Conservation (phyloP, 2,888 invertebrate species). For the Seira musarum region DNA sequence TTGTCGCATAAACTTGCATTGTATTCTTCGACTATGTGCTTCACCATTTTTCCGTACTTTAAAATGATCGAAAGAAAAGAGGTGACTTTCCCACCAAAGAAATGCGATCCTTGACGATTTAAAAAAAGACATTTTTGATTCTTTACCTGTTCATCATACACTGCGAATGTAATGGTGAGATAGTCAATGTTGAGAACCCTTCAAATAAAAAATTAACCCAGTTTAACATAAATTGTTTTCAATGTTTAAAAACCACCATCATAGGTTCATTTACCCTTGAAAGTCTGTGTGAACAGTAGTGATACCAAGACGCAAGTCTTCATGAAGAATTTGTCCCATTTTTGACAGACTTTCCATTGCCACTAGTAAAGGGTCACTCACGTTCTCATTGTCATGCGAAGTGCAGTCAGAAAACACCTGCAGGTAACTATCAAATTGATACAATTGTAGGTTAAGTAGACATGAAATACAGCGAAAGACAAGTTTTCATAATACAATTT, state of each 20-base stretch:
- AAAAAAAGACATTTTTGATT: not conserved
- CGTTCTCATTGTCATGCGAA: conserved; percentile 4
- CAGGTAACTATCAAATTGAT: conserved; percentile 26
- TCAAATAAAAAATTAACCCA: too few relatives aligned
- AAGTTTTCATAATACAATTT: conserved; percentile 38
- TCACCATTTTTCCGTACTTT: conserved; percentile 55
- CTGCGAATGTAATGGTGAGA: conserved; percentile 44
- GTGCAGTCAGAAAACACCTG: conserved; percentile 51
- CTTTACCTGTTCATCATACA: conserved; percentile 57
- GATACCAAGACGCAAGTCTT: conserved; percentile 48
- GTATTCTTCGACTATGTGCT: conserved; percentile 52
- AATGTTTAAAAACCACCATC: not conserved
- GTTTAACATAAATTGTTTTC: not conserved
- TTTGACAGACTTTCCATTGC: conserved; percentile 44
- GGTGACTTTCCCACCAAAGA: too few relatives aligned
- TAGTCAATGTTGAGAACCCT: conserved; percentile 58
- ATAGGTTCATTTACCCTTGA: conserved; percentile 36
- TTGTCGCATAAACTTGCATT: conserved; percentile 19
- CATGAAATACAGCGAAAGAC: not conserved
- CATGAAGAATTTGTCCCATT: conserved; percentile 55
- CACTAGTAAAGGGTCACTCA: conserved; percentile 13
- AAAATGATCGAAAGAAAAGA: too few relatives aligned
- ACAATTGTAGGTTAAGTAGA: not conserved
- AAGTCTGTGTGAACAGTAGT: conserved; percentile 49
- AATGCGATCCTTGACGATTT: too few relatives aligned